Conservation (phyloP, 2,113 vertebrate species). For the Gadus chalcogrammus region DNA sequence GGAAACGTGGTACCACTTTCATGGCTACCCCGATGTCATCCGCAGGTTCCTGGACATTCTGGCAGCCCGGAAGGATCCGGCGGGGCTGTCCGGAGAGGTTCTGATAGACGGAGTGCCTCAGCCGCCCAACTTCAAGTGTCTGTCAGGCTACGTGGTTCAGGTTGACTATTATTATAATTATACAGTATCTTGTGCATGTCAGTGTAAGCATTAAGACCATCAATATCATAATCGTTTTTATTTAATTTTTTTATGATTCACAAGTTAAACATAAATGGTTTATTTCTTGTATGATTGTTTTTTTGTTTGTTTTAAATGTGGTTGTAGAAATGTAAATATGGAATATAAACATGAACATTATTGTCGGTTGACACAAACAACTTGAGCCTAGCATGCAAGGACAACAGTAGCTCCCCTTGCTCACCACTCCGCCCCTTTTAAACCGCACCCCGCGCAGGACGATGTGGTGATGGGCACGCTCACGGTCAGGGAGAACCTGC, state of each 20-base stretch:
- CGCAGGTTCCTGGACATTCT: slow-evolving; percentile 80
- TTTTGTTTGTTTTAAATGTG: no score
- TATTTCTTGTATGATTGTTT: no score
- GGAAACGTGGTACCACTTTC: not conserved
- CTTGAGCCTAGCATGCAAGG: no score
- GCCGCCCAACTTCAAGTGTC: slow-evolving; percentile 89
- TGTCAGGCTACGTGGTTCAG: slow-evolving; percentile 93
- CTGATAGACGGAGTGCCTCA: slow-evolving; percentile 84
- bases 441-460: slow-evolving; percentile 68
- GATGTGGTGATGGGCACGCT: slow-evolving; percentile 93
- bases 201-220: no score
- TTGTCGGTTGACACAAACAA: no score
- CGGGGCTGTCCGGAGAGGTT: slow-evolving; percentile 70
- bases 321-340: no score
- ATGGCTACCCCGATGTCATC: not conserved
- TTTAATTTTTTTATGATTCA: no score
- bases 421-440: not conserved
- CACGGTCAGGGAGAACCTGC: slow-evolving; percentile 90
- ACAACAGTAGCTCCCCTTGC: not conserved
- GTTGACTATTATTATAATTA: slow-evolving; percentile 51
- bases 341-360: no score
- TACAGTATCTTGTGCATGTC: no score
- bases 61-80: slow-evolving; percentile 78
- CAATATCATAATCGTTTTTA: no score
- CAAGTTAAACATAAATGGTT: no score